Base-by-base conservation (phyloP, 1,140 invertebrate genomes). In the Littorina saxatilis region DNA sequence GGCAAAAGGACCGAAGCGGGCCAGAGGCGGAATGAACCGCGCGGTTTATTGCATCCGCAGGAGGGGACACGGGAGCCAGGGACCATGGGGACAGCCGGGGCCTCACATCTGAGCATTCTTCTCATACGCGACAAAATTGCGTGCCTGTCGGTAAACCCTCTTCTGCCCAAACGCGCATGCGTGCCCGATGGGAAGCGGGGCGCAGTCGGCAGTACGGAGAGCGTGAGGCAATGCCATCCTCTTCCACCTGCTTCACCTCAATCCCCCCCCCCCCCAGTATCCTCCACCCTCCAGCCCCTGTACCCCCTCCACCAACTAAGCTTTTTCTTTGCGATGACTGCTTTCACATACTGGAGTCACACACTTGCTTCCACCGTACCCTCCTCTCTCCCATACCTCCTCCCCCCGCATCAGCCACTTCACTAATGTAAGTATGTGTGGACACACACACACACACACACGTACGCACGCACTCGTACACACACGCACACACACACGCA, bases 31-130 rank as follows among this genome's bases (percentile, higher is more conserved):
- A 7, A 17, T 47, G 35, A 23, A 0, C 1, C 2, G 4, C 2
- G 40, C 66, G 9, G 5, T 27, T 32, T 66, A 5, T 40, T 15
- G 9, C 66, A 5, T 68, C 66, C 35, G 27, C 27, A 9, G 5
- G 9, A 50, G 40, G n/a, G 70, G 70, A 73, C 39, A 11, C 5
- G n/a, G 70, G 70, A 5, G 17, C 27, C 40, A n/a, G 20, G 70
- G 40, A 47, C 70, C 9, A n/a, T n/a, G n/a, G n/a, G n/a, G n/a
- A n/a, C n/a, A n/a, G n/a, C n/a, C n/a, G n/a, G 27, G 23, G 70
- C 43, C 39, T 27, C 40, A 52, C 40, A 73, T 73, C 40, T 73
- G 23, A 9, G 70, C 43, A 73, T 73, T 73, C 70, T 73, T 73
- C 40, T 32, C 70, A 73, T 73, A 50, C 29, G 70, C 27, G 70